Percentiles rank a stretch among this genome's conserved stretches.
These are phyloP conservation scores for Anoplius nigerrimus DNA, from an alignment of 2,888 invertebrate genomes.

Conservation along the genomic window DNA sequence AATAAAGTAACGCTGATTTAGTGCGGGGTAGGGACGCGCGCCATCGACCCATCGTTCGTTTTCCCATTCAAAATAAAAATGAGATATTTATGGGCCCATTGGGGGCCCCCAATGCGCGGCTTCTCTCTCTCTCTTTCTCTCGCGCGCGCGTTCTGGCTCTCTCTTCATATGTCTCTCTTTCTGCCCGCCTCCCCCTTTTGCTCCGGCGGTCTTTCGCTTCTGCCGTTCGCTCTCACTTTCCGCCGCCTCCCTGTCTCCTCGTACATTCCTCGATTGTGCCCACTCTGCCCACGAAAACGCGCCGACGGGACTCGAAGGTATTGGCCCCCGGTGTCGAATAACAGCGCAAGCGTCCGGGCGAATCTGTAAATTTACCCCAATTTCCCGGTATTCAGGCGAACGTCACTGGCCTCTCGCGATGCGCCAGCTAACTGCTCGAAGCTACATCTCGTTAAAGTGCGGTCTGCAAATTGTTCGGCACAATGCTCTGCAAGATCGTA, in stretches of 20 bases:
- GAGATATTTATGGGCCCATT: slow-evolving; percentile 70
- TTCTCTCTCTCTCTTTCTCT: neutral
- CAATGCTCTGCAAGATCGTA: too few species aligned
- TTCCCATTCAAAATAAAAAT: slow-evolving; percentile 74
- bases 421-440: too few species aligned
- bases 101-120: slow-evolving; percentile 32
- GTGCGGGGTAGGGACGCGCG: slow-evolving; percentile 61
- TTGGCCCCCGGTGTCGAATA: slow-evolving; percentile 1
- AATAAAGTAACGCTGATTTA: slow-evolving; percentile 76
- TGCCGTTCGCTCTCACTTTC: too few species aligned
- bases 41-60: slow-evolving; percentile 70
- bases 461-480: too few species aligned
- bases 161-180: too few species aligned
- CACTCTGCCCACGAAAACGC: slow-evolving; percentile 34
- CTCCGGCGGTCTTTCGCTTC: neutral
- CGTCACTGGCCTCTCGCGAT: too few species aligned
- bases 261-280: slow-evolving; percentile 8
- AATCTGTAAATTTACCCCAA: too few species aligned
- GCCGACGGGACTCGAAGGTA: slow-evolving; percentile 55
- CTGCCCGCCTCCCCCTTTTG: too few species aligned
- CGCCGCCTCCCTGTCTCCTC: too few species aligned
- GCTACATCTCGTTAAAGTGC: too few species aligned
- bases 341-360: slow-evolving; percentile 5
- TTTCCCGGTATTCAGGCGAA: too few species aligned
- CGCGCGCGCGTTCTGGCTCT: neutral